Evolutionary conservation across 1,140 invertebrate species (phyloP), one percentile per base, ranked within the genome.

Genomic region (Littorina saxatilis): DNA sequence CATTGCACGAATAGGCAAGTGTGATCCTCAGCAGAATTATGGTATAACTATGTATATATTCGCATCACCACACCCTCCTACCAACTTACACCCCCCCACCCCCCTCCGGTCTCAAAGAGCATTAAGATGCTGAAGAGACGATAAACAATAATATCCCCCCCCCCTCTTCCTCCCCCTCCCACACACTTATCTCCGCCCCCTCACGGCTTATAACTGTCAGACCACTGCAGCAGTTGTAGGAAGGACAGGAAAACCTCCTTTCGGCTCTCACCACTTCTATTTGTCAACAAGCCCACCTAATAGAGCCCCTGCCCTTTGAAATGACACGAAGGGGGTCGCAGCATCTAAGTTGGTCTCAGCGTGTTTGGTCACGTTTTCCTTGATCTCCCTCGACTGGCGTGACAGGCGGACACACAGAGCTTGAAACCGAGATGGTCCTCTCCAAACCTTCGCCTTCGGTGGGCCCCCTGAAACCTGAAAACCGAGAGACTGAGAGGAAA

Each of bases 251-350:
- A 66, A 35, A 66, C 23, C 61, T 66, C 61, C 29, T 66, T 66
- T 66, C 29, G 27, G 27, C 29, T 32, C 61, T 47, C 43, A 15
- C 23, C 29, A 17, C 40, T 32, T 27, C 68, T 72, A 72, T 72
- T 72, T 72, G 68, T 72, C 68, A 72, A 72, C 68, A 72, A 27
- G 37, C 17, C 29, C 68, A 47, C 29, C 68, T 72, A 40, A 72
- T 61, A 61, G 58, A 29, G 58, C 20, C 20, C 20, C 20, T 5
- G 58, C 27, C 58, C 20, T 61, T 61, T 61, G 58, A 61, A 61
- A 23, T 29, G 58, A 29, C 58, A 23, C 58, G 58, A 23, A 61
- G 58, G 58, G 27, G 58, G 58, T 23, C 20, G 23, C 9, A 61
- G 20, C 58, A 29, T 29, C 27, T 61, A 61, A 61, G 58, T n/a